These are phyloP conservation scores for Papilio dardanus DNA, from an alignment of 1,140 invertebrate species.

Conservation along the genomic window DNA sequence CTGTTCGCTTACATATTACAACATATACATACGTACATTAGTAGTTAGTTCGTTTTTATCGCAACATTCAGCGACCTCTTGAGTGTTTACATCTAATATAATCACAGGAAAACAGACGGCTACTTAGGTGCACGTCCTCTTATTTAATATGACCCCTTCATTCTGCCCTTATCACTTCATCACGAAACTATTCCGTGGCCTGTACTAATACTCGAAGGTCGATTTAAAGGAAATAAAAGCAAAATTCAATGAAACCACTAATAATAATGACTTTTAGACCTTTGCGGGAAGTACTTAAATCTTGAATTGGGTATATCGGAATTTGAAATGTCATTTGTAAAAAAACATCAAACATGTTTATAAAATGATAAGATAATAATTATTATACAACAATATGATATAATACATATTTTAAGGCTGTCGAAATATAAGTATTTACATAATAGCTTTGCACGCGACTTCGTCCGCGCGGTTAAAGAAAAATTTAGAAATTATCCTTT, in stretches of 20 bases:
- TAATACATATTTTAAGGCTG: not conserved
- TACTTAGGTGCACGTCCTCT: constrained; percentile 49
- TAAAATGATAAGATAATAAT: not conserved
- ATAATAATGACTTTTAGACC: constrained; percentile 8
- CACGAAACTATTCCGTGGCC: constrained; percentile 56
- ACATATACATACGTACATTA: constrained; percentile 10
- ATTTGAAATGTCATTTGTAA: not conserved
- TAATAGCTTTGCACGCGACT: too few relatives aligned
- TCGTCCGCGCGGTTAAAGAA: too few relatives aligned
- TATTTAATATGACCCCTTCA: constrained; percentile 56
- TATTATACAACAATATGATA: not conserved
- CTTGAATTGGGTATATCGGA: not conserved
- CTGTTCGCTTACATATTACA: not conserved
- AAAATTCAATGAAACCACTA: constrained; percentile 13
- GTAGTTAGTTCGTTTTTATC: constrained; percentile 51
- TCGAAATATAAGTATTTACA: not conserved
- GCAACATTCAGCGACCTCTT: constrained; percentile 53
- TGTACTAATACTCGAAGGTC: constrained; percentile 42
- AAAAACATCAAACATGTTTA: not conserved
- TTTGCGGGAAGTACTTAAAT: not conserved
- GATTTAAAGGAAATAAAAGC: constrained; percentile 4
- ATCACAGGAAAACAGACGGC: constrained; percentile 57
- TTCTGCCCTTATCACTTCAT: constrained; percentile 46
- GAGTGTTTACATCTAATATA: constrained; percentile 64
- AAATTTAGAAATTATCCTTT: too few relatives aligned